Base-by-base conservation (phyloP, 2,113 vertebrate genomes). In the Trinectes maculatus region DNA sequence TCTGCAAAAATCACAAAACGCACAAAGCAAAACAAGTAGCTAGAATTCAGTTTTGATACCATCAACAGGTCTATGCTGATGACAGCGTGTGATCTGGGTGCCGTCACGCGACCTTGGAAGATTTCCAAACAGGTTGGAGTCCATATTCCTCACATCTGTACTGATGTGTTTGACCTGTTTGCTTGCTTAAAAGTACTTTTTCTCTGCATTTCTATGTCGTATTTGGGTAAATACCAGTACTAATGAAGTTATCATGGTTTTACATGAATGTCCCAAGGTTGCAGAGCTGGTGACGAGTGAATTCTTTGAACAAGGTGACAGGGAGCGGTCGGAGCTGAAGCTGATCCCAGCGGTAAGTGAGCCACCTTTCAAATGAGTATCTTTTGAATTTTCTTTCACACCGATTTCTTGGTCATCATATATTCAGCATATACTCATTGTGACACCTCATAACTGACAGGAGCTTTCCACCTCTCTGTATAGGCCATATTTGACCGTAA, bases 401-500 rank as follows among this genome's bases (percentile, higher is more conserved):
- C 9, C 9, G 7, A 11, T n/a, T n/a, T n/a, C n/a, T n/a, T n/a
- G n/a, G n/a, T n/a, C n/a, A n/a, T n/a, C n/a, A n/a, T n/a, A 2
- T 21, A 43, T 13, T 13, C 7, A 34, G 13, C 33, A 26, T 31
- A 16, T 39, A 16, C 3, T 52, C 25, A 18, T 18, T 57, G 13
- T 47, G 36, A 46, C 13, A 33, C 15, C 19, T 33, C 4, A 26
- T 34, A 19, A 8, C 66, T 77, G n/a, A 70, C 26, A 22, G n/a
- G 28, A 21, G 8, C 13, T 40, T 53, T 6, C 61, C 15, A 6
- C 46, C 5, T 75, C 33, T 72, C 65, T 57, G n/a, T n/a, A 2
- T 68, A 99, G 98, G 97, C 98, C 62, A 99, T 99, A 91, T 99
- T 99, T 94, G 98, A 99, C 80, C 96, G 96, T 59, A 99, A 99